Evolutionary conservation across 2,113 vertebrate genomes (phyloP).

Genomic region (Halcyon malimbica): DNA sequence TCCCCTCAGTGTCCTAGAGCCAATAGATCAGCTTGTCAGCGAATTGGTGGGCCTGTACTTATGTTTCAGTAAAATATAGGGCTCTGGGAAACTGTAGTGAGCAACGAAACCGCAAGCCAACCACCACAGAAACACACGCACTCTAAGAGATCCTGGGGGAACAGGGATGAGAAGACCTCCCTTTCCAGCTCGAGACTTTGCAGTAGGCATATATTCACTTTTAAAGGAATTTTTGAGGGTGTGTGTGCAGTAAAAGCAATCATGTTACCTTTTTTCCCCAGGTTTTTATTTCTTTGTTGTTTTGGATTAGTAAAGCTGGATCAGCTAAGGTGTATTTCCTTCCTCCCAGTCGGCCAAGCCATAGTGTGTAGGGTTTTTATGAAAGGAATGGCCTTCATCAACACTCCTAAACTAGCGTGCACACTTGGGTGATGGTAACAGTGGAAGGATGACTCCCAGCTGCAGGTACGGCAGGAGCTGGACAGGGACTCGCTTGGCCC

Average conservation of each 20-base stretch:
- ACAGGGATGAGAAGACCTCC: neutral
- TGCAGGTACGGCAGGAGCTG: neutral
- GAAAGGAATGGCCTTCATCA: neutral
- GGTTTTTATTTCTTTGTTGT: constrained; percentile 13
- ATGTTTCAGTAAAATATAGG: constrained; percentile 26
- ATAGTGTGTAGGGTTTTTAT: neutral
- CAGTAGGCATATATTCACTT: constrained; percentile 6
- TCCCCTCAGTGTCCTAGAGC: constrained; percentile 74
- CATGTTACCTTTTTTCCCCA: neutral
- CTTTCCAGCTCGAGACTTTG: neutral
- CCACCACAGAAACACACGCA: constrained; percentile 12
- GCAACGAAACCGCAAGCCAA: constrained; percentile 18
- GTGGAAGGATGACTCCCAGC: neutral
- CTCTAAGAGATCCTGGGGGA: neutral
- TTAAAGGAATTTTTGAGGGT: neutral
- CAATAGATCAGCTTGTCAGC: constrained; percentile 72
- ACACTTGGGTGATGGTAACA: rapidly evolving
- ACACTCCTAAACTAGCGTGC: rapidly evolving
- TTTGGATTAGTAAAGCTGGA: neutral
- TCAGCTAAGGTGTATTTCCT: neutral
- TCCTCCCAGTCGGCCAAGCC: neutral
- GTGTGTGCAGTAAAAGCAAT: neutral
- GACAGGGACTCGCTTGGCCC: rapidly evolving
- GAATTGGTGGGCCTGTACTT: constrained; percentile 70
- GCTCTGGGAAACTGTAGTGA: constrained; percentile 42